Evolutionary conservation across 2,797 vertebrate species (phyloP), one percentile per base, ranked within the genome.

Genomic region (Neomorphus geoffroyi): DNA sequence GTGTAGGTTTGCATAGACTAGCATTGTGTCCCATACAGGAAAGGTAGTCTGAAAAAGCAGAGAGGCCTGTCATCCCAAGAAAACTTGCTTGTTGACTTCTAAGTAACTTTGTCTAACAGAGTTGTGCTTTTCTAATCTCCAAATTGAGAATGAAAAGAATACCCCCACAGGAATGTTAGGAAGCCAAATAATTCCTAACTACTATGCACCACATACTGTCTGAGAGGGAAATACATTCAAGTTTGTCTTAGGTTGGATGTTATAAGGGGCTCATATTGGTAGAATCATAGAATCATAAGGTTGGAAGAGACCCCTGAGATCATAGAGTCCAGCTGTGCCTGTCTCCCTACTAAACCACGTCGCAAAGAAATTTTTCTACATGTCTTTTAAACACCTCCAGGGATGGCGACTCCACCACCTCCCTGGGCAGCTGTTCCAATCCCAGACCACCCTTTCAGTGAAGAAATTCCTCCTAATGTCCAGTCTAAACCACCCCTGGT

Each of bases 151-250:
- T 58, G 21, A 58, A 71, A 86, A 84, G 12, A 57, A 45, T 72
- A 83, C 8, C 11, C 11, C 83, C n/a, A 19, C 10, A 46, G 66
- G 27, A 84, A 66, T 74, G 51, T 27, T 84, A 35, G 0, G 10
- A 92, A 78, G 53, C 37, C 53, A 67, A 2, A 41, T 45, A 2
- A 33, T 48, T 77, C 35, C 21, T 35, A 51, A 45, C 24, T 69
- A 23, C 79, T 88, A 26, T 26, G 7, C 6, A 66, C 35, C 6
- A 13, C 32, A 19, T 0, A 0, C 18, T 6, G 1, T 70, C 57
- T 41, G 32, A 53, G 56, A 16, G 62, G 41, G 33, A 72, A 74
- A 37, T n/a, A 6, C 15, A 43, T 54, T 28, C n/a, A 77, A 11
- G 26, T 50, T 71, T 27, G 0, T 53, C 22, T 50, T 51, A 21